phyloP scores from a whole-genome alignment of 2,888 invertebrate species.

The Sacculina carcini region DNA sequence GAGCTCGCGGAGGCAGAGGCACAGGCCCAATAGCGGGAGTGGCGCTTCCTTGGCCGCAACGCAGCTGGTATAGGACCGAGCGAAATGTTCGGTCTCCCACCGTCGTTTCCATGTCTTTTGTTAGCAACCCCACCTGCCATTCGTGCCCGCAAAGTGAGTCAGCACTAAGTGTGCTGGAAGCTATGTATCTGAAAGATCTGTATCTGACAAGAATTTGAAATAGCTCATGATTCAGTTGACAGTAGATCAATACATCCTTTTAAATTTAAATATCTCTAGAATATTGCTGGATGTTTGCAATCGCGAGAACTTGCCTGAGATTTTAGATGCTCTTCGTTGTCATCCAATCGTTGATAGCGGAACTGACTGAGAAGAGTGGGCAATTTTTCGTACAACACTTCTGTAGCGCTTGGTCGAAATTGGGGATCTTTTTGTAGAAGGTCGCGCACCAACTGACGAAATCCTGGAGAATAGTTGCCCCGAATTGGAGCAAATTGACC shows the following conservation, averaged over 20 bases:
- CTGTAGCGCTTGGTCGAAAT: conserved; percentile 32
- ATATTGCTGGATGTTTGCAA: too few relatives aligned
- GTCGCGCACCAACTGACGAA: conserved; percentile 32
- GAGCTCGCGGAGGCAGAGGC: conserved; percentile 27
- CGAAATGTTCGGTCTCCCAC: conserved; percentile 16
- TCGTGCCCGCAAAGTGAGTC: background rate
- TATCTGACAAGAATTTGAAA: conserved; percentile 1
- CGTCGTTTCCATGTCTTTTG: too few relatives aligned
- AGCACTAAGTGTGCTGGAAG: background rate
- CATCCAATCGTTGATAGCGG: conserved; percentile 8
- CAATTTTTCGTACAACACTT: conserved; percentile 28
- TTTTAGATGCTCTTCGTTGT: conserved; percentile 12
- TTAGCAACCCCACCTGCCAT: background rate
- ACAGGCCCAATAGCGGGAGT: too few relatives aligned
- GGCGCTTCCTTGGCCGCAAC: too few relatives aligned
- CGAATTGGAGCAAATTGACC: conserved; percentile 38
- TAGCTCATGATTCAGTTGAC: too few relatives aligned
- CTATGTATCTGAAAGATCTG: conserved; percentile 3
- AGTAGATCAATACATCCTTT: too few relatives aligned
- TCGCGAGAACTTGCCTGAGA: too few relatives aligned
- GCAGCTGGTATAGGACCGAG: conserved; percentile 30
- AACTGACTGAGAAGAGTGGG: conserved; percentile 21
- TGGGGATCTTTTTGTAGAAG: conserved; percentile 34
- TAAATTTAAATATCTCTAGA: too few relatives aligned
- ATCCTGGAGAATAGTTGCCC: conserved; percentile 32